phyloP scores from a whole-genome alignment of 1,140 invertebrate species.

The Drosophila dunni region DNA sequence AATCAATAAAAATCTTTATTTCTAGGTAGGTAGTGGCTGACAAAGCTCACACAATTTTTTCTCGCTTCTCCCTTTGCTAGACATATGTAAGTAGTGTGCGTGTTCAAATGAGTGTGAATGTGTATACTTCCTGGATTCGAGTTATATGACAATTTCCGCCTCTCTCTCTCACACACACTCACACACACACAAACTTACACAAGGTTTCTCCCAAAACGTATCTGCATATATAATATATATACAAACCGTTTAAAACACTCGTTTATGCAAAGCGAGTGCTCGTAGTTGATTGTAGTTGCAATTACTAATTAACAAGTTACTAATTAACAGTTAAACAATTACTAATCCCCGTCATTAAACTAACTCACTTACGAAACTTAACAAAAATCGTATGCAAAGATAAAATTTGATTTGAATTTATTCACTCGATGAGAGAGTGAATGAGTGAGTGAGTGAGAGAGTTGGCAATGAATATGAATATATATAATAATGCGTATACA shows the following conservation, averaged over 20 bases:
- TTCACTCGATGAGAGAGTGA: conserved; percentile 9
- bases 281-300: conserved; percentile 47
- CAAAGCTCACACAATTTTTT: no score
- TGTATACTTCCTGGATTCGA: conserved; percentile 14
- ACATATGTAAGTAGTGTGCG: not conserved
- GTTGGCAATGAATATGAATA: conserved; percentile 3
- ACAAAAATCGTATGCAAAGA: no score
- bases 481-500: conserved; percentile 10
- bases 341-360: conserved; percentile 32
- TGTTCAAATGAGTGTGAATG: conserved; percentile 4
- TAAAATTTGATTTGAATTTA: not conserved
- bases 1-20: no score
- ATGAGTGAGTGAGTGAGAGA: conserved; percentile 11
- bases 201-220: conserved; percentile 16
- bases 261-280: conserved; percentile 5
- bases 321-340: conserved; percentile 14
- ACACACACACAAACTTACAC: conserved; percentile 1
- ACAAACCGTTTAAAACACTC: not conserved
- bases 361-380: conserved; percentile 9
- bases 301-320: conserved; percentile 28
- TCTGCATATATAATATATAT: not conserved
- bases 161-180: no score
- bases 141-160: conserved; percentile 6
- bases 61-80: no score
- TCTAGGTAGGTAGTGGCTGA: no score